These are phyloP conservation scores for Holothuria glaberrima DNA, from an alignment of 35 echinoderm and acorn worm species.

Conservation along the genomic window DNA sequence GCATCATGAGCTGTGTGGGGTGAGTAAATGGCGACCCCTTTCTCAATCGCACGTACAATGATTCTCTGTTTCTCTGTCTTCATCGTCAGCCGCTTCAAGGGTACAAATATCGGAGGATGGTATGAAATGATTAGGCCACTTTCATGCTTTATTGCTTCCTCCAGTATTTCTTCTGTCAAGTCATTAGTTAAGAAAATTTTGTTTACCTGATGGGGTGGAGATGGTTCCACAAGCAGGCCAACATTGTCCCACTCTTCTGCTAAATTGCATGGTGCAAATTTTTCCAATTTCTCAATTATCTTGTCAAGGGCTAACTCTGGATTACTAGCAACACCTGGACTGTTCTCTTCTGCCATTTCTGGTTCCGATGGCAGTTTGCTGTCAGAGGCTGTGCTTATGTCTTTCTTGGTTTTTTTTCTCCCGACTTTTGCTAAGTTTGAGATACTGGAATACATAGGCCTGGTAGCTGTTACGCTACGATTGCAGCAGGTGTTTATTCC, in stretches of 20 bases:
- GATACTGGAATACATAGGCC: not conserved
- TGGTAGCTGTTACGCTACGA: not conserved
- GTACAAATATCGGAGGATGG: constrained; percentile 91
- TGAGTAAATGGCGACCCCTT: constrained; percentile 81
- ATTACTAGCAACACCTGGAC: not conserved
- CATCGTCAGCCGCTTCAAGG: constrained; percentile 83
- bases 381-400: no score
- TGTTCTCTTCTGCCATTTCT: not conserved
- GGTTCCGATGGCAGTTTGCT: not conserved
- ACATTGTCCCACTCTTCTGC: constrained; percentile 95
- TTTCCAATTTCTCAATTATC: constrained; percentile 60
- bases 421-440: not conserved
- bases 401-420: not conserved
- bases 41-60: constrained; percentile 85
- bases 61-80: constrained; percentile 75
- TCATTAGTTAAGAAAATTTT: constrained; percentile 89
- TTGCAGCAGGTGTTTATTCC: no score
- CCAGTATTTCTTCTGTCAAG: constrained; percentile 78
- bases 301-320: not conserved
- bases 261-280: constrained; percentile 76
- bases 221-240: constrained; percentile 87
- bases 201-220: constrained; percentile 60
- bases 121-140: constrained; percentile 82
- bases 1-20: constrained; percentile 88
- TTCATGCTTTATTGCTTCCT: constrained; percentile 68